Conservation (phyloP, 1,140 invertebrate species). For the Drosophila rhopaloa region DNA sequence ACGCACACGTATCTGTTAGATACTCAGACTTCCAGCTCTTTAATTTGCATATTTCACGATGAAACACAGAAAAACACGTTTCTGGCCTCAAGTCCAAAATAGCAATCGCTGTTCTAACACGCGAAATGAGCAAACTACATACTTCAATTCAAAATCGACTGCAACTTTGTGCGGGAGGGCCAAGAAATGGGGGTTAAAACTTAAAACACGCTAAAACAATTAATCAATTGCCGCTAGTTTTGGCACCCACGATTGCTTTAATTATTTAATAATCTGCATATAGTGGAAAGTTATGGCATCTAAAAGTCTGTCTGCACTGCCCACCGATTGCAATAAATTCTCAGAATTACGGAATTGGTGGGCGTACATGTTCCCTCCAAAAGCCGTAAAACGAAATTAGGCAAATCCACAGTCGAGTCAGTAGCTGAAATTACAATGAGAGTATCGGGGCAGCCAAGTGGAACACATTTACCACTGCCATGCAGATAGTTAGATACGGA, state of each 20-base stretch:
- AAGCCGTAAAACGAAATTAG: slow-evolving; percentile 71
- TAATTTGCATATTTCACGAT: slow-evolving; percentile 70
- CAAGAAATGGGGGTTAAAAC: slow-evolving; percentile 4
- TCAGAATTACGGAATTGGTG: slow-evolving; percentile 61
- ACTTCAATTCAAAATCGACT: slow-evolving; percentile 16
- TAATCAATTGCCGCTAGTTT: slow-evolving; percentile 56
- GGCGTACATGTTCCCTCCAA: slow-evolving; percentile 71
- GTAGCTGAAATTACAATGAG: slow-evolving; percentile 26
- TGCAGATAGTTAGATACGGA: slow-evolving; percentile 34
- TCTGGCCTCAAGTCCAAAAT: slow-evolving; percentile 38
- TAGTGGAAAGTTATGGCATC: slow-evolving; percentile 54
- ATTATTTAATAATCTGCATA: slow-evolving; percentile 53
- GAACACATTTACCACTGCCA: slow-evolving; percentile 49
- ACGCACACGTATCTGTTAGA: slow-evolving; percentile 65
- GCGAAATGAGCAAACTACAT: slow-evolving; percentile 39
- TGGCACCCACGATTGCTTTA: slow-evolving; percentile 55
- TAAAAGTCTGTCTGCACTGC: slow-evolving; percentile 65
- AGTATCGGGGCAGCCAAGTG: slow-evolving; percentile 54
- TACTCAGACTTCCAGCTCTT: slow-evolving; percentile 55
- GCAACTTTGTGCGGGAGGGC: slow-evolving; percentile 27
- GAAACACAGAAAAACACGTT: slow-evolving; percentile 43
- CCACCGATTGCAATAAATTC: slow-evolving; percentile 79
- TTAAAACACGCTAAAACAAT: slow-evolving; percentile 40
- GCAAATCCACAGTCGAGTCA: slow-evolving; percentile 64
- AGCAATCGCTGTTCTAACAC: slow-evolving; percentile 59